Conservation (phyloP, 2,797 vertebrate genomes). For the Silurus aristotelis region DNA sequence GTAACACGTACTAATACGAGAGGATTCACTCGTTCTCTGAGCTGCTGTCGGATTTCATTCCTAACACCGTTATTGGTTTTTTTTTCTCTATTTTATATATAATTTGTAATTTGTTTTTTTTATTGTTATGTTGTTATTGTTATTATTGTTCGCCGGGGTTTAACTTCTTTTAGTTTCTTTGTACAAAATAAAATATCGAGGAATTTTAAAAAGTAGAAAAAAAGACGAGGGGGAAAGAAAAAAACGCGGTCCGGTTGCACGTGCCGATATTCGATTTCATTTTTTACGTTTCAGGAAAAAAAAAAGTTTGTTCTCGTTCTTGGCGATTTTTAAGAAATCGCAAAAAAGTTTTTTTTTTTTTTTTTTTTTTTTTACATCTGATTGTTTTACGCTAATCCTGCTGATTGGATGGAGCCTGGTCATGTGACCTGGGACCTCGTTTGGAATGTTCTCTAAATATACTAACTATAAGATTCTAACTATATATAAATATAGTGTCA, state of each 20-base stretch:
- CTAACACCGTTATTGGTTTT: conserved; percentile 60
- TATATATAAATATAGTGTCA: neutral
- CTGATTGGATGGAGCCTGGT: neutral
- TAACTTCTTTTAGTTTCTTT: conserved; percentile 54
- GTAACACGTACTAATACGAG: conserved; percentile 66
- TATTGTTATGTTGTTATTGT: conserved; percentile 62
- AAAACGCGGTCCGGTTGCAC: neutral
- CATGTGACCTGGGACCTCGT: conserved; percentile 1
- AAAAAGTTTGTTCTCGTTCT: neutral
- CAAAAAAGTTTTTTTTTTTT: no score
- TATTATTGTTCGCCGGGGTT: conserved; percentile 25
- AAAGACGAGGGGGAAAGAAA: neutral
- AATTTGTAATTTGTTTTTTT: conserved; percentile 39
- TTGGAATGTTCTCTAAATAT: neutral
- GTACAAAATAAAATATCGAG: conserved; percentile 57
- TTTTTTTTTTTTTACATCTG: no score
- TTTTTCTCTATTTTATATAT: conserved; percentile 56
- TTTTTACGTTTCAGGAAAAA: neutral
- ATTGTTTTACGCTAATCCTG: neutral
- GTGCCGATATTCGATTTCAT: neutral
- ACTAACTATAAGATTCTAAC: no score
- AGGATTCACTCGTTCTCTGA: conserved; percentile 65
- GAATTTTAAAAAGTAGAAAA: conserved; percentile 41
- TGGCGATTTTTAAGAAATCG: no score
- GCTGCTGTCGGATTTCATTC: conserved; percentile 72